Evolutionary conservation across 2,797 vertebrate species (phyloP).

Genomic region (Enteromius radiatus): DNA sequence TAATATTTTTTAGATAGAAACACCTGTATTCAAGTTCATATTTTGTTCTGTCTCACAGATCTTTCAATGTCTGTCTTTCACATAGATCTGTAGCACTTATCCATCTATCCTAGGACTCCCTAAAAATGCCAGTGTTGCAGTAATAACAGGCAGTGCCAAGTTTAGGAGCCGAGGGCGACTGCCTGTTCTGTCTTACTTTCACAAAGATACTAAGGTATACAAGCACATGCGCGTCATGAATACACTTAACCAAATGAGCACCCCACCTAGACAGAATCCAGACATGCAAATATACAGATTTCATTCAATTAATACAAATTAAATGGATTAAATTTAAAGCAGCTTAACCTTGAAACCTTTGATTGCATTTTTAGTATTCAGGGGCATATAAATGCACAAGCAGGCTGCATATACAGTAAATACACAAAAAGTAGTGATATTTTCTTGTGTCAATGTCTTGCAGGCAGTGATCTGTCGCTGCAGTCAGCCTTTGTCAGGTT

Average conservation of each 20-base stretch:
- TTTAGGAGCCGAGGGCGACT: conserved; percentile 84
- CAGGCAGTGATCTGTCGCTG: conserved; percentile 84
- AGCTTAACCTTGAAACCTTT: background rate
- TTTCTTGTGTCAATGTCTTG: conserved; percentile 38
- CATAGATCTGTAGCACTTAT: conserved; percentile 79
- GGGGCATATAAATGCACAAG: background rate
- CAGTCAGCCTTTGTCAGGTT: conserved; percentile 81
- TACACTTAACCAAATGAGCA: background rate
- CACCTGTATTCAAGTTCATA: too few relatives aligned
- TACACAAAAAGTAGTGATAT: background rate
- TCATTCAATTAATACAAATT: background rate
- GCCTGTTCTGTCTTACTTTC: conserved; percentile 82
- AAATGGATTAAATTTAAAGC: too few relatives aligned
- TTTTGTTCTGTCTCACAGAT: background rate
- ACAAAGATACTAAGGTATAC: conserved; percentile 79
- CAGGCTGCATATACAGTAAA: background rate
- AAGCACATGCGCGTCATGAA: background rate
- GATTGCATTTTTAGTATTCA: background rate
- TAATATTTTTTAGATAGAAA: background rate
- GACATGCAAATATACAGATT: background rate
- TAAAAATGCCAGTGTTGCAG: conserved; percentile 71
- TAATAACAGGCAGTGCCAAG: conserved; percentile 79
- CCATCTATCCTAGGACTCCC: conserved; percentile 78
- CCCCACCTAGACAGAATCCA: conserved; percentile 46
- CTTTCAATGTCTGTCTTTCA: background rate